These are phyloP conservation scores for Ploceus nigricollis DNA, from an alignment of 2,113 vertebrate species.

Conservation along the genomic window DNA sequence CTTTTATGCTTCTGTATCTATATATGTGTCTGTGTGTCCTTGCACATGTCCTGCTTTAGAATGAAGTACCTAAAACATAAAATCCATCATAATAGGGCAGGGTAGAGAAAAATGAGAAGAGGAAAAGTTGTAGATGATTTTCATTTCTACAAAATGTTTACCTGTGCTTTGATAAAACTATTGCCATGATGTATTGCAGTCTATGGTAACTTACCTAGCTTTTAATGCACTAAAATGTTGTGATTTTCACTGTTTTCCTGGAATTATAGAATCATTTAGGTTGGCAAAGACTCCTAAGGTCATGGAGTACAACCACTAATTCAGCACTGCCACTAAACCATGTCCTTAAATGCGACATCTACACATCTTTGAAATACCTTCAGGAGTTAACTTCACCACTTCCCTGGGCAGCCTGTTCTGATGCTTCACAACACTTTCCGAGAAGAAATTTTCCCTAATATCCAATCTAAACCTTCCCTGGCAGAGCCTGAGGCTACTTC, in stretches of 20 bases:
- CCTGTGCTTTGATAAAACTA: not conserved
- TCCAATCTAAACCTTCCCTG: not conserved
- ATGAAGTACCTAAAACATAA: not conserved
- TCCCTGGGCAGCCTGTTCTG: not conserved
- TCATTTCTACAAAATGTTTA: not conserved
- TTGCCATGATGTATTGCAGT: not conserved
- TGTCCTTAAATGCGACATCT: not conserved
- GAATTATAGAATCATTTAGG: not conserved
- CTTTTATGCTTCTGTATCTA: not conserved
- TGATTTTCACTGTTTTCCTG: not conserved
- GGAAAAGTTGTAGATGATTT: not conserved
- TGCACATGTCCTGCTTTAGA: not conserved
- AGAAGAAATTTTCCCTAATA: not conserved
- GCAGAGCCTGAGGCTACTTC: not conserved
- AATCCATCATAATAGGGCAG: not conserved
- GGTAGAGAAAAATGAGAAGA: not conserved
- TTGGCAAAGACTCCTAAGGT: not conserved
- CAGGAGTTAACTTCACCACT: not conserved
- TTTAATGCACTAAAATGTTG: not conserved
- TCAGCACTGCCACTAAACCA: not conserved
- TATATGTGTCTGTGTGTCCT: not conserved
- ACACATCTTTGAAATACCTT: not conserved
- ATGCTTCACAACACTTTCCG: not conserved
- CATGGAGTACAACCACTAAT: not conserved
- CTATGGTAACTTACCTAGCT: not conserved